These are phyloP conservation scores for Catostylus mosaicus DNA, from an alignment of 30 jellyfish, hydroid and myxozoan species.

Conservation along the genomic window DNA sequence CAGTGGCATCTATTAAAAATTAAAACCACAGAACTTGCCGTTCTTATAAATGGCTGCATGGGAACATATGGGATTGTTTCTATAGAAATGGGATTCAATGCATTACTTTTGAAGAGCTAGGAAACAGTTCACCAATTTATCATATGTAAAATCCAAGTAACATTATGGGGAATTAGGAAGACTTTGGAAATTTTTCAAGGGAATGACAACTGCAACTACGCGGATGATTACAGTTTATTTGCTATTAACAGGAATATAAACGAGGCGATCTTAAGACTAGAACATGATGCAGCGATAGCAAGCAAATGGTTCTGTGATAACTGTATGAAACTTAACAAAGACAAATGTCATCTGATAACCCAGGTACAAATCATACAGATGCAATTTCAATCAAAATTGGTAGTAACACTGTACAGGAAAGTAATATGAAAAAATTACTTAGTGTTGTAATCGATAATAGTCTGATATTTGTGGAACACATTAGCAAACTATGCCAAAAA, in stretches of 20 bases:
- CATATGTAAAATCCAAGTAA: too few relatives aligned
- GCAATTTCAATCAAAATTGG: constrained; percentile 3
- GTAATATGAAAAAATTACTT: constrained; percentile 2
- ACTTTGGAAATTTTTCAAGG: too few relatives aligned
- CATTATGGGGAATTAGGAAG: too few relatives aligned
- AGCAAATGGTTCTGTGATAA: constrained; percentile 9
- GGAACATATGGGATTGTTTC: too few relatives aligned
- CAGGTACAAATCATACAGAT: not conserved
- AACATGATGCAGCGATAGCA: constrained; percentile 2
- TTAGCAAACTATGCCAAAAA: constrained; percentile 11
- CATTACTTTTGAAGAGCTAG: too few relatives aligned
- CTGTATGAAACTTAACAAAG: too few relatives aligned
- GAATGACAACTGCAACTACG: not conserved
- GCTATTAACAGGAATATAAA: not conserved
- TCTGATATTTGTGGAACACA: constrained; percentile 9
- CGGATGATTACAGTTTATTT: not conserved
- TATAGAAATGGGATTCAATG: too few relatives aligned
- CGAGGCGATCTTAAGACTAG: not conserved
- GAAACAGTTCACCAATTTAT: too few relatives aligned
- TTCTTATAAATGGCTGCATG: too few relatives aligned
- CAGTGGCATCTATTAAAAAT: too few relatives aligned
- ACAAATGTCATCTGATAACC: not conserved
- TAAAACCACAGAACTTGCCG: too few relatives aligned
- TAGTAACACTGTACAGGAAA: not conserved
- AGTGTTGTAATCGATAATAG: constrained; percentile 2